A percentile compares a stretch with the other conserved stretches of the same genome.
phyloP scores from a whole-genome alignment of 2,888 invertebrate species.

The Lissocephala sabroskyi region DNA sequence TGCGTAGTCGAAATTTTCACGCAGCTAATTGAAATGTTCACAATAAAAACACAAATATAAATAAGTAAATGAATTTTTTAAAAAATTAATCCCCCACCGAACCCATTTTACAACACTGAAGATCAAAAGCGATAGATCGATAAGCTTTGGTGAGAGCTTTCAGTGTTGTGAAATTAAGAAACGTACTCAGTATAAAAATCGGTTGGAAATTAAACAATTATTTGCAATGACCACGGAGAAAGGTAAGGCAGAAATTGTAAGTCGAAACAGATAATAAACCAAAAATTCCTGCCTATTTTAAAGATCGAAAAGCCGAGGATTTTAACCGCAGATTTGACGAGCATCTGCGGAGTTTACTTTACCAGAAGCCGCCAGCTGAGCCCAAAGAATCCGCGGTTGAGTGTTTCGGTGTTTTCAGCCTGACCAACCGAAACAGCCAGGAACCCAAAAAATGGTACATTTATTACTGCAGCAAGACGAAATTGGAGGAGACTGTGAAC shows the following conservation, averaged over 20 bases:
- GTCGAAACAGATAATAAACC: no score
- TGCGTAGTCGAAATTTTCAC: no score
- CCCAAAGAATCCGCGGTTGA: conserved; percentile 28
- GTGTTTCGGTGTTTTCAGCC: conserved; percentile 38
- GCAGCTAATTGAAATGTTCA: no score
- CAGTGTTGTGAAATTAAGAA: no score
- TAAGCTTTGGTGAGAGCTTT: no score
- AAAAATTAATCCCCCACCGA: no score
- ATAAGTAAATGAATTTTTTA: no score
- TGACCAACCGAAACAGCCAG: conserved; percentile 30
- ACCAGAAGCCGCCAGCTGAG: conserved; percentile 1
- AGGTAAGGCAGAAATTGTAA: neutral
- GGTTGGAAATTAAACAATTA: neutral
- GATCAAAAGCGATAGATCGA: no score
- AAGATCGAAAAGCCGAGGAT: conserved; percentile 3
- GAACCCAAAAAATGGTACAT: conserved; percentile 46
- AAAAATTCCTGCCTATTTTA: no score
- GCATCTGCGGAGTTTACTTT: conserved; percentile 26
- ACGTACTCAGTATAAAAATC: no score
- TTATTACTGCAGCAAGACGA: conserved; percentile 35
- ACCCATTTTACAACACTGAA: no score
- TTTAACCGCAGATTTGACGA: conserved; percentile 33
- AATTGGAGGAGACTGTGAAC: conserved; percentile 37
- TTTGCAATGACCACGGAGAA: neutral
- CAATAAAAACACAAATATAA: no score